Percentiles rank a stretch among this genome's conserved stretches.
Evolutionary conservation across 2,797 vertebrate species (phyloP).

Genomic region (Gastrophryne carolinensis): DNA sequence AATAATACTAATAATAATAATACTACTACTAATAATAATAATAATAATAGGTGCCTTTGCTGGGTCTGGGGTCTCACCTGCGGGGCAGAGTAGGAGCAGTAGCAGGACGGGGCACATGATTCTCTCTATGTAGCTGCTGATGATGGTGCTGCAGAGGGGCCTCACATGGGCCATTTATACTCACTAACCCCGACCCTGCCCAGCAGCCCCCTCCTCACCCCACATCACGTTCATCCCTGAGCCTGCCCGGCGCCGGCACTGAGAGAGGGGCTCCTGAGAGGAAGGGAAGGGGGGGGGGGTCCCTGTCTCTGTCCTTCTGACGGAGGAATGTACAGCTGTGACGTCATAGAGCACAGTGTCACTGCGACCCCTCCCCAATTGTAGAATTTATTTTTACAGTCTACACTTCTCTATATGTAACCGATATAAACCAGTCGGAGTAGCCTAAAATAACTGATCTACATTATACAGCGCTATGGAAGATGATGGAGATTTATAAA

Average conservation of each 20-base stretch:
- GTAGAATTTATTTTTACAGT: no score
- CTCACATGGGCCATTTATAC: slow-evolving; percentile 30
- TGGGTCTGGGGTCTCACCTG: slow-evolving; percentile 7
- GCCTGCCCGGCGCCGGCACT: slow-evolving; percentile 32
- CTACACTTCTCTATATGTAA: no score
- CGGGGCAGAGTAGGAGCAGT: not conserved
- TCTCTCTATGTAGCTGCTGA: not conserved
- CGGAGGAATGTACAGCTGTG: slow-evolving; percentile 50
- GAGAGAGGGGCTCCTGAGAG: slow-evolving; percentile 18
- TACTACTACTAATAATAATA: not conserved
- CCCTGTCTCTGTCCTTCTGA: slow-evolving; percentile 18
- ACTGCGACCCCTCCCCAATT: no score
- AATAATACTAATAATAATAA: no score
- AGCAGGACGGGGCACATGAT: not conserved
- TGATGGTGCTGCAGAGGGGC: not conserved
- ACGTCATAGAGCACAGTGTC: no score
- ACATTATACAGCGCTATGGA: no score
- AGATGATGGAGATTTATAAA: no score
- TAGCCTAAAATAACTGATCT: no score
- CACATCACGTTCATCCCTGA: slow-evolving; percentile 40
- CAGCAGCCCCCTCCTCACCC: slow-evolving; percentile 38
- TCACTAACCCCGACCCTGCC: not conserved
- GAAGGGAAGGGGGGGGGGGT: not conserved
- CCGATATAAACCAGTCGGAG: no score
- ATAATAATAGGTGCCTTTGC: no score